phyloP scores from a whole-genome alignment of 2,113 vertebrate species.

The Heterotilapia buettikoferi region DNA sequence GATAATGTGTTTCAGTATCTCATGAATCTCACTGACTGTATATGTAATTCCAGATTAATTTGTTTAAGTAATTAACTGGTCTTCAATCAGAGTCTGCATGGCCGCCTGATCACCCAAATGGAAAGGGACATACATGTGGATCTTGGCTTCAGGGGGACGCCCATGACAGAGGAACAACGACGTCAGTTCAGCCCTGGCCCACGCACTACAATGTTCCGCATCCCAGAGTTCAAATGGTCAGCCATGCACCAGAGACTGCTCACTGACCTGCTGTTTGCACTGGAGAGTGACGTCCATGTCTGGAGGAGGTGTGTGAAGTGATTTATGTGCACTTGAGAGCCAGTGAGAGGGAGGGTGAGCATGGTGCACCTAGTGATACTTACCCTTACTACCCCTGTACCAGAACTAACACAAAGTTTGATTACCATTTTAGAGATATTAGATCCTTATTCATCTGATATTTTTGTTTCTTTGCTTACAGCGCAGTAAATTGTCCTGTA shows the following conservation, averaged over 20 bases:
- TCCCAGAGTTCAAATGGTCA: slow-evolving; percentile 99
- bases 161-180: slow-evolving; percentile 90
- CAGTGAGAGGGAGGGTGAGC: neutral
- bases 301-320: slow-evolving; percentile 86
- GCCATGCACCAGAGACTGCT: slow-evolving; percentile 95
- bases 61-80: neutral
- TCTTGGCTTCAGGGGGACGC: slow-evolving; percentile 86
- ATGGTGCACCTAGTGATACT: neutral
- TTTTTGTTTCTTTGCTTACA: neutral
- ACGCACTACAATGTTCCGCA: slow-evolving; percentile 97
- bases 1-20: neutral
- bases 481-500: neutral
- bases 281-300: slow-evolving; percentile 95
- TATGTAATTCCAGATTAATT: neutral
- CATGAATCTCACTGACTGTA: neutral
- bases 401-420: neutral
- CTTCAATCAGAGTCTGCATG: slow-evolving; percentile 79
- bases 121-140: slow-evolving; percentile 88
- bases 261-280: slow-evolving; percentile 91
- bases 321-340: neutral
- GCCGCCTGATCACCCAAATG: slow-evolving; percentile 75
- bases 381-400: neutral
- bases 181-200: slow-evolving; percentile 96
- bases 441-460: neutral
- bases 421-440: neutral